A percentile compares a stretch with the other conserved stretches of the same genome.
Evolutionary conservation across 1,140 invertebrate species (phyloP).

Genomic region (Caenorhabditis tropicalis): DNA sequence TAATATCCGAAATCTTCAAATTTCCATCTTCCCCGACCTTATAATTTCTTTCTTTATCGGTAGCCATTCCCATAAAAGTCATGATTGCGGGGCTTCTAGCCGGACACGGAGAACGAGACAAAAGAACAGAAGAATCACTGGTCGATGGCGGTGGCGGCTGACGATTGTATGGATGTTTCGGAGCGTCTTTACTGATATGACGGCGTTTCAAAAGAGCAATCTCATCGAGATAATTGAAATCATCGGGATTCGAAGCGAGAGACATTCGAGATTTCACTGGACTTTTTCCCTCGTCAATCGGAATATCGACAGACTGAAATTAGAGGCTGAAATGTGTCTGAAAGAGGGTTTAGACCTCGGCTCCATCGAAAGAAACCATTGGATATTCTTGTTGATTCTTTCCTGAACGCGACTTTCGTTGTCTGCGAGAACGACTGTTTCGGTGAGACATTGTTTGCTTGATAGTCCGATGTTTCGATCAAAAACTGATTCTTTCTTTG

Average conservation of each 20-base stretch:
- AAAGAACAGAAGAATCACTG: background rate
- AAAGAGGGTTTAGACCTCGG: background rate
- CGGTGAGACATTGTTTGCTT: constrained; percentile 33
- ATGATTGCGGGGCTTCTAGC: background rate
- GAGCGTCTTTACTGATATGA: constrained; percentile 16
- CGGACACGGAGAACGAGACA: background rate
- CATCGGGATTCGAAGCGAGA: background rate
- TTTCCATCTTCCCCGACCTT: background rate
- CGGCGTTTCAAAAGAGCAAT: constrained; percentile 12
- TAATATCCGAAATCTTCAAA: background rate
- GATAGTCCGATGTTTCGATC: too few species aligned
- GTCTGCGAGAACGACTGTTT: background rate
- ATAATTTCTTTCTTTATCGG: background rate
- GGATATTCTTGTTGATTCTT: constrained; percentile 4
- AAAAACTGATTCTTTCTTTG: too few species aligned
- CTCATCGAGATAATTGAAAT: constrained; percentile 6
- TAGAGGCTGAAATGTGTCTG: too few species aligned
- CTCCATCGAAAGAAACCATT: background rate
- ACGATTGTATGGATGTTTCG: constrained; percentile 30
- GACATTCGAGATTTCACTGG: background rate
- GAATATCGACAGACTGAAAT: background rate
- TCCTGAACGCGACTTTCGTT: background rate
- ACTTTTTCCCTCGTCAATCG: background rate
- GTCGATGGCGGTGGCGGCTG: background rate
- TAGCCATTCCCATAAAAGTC: background rate